These are phyloP conservation scores for Anguilla rostrata DNA, from an alignment of 2,113 vertebrate genomes.

Conservation along the genomic window DNA sequence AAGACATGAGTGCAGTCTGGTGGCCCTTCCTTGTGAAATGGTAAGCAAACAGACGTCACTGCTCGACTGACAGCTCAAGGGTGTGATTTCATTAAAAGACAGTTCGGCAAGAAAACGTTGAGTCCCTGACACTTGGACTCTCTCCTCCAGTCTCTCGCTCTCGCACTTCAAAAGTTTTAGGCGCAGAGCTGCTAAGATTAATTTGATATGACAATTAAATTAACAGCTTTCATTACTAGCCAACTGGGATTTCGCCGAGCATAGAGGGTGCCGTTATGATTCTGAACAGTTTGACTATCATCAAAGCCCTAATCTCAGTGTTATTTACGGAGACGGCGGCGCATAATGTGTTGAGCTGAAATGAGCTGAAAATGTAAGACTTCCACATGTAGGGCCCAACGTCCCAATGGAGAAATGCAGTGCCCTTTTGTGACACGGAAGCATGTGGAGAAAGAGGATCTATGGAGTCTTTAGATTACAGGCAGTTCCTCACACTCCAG, in stretches of 20 bases:
- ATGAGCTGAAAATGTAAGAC: not conserved
- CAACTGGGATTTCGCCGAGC: constrained; percentile 29
- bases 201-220: constrained; percentile 55
- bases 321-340: constrained; percentile 8
- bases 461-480: not conserved
- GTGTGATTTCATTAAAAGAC: not conserved
- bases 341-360: not conserved
- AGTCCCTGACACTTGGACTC: not conserved
- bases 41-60: no score
- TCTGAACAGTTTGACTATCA: constrained; percentile 5
- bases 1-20: not conserved
- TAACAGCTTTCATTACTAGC: constrained; percentile 49
- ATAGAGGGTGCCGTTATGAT: constrained; percentile 9
- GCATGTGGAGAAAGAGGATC: not conserved
- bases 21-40: not conserved
- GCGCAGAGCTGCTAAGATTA: constrained; percentile 43
- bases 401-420: not conserved
- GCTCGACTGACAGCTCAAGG: not conserved
- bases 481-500: not conserved
- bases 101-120: not conserved
- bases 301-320: constrained; percentile 18
- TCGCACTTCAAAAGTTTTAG: constrained; percentile 36
- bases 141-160: constrained; percentile 18
- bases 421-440: constrained; percentile 7
- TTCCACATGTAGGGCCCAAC: not conserved